Evolutionary conservation across 2,113 vertebrate species (phyloP).

Genomic region (Galemys pyrenaicus): DNA sequence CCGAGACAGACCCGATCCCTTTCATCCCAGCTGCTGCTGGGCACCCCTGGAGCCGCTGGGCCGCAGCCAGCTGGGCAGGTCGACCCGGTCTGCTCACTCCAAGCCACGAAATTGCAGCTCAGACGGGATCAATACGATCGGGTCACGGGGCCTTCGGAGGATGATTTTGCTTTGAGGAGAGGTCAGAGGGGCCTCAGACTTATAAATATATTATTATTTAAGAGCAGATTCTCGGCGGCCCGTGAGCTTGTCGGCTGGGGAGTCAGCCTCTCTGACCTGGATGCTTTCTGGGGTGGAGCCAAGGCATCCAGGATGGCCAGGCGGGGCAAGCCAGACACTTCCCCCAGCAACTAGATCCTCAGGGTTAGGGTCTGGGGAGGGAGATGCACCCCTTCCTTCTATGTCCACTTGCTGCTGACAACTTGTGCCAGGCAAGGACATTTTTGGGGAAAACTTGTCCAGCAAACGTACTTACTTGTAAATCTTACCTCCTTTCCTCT

Average conservation of each 20-base stretch:
- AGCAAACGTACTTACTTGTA: not conserved
- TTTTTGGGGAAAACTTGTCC: not conserved
- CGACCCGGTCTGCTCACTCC: not conserved
- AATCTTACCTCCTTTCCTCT: not conserved
- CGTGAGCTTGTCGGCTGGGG: slow-evolving; percentile 44
- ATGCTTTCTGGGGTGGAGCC: not conserved
- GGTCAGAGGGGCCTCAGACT: slow-evolving; percentile 75
- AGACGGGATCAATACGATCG: slow-evolving; percentile 65
- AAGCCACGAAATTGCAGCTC: slow-evolving; percentile 40
- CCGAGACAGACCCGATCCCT: not conserved
- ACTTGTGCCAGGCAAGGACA: not conserved
- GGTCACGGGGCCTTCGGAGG: slow-evolving; percentile 45
- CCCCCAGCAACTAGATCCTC: not conserved
- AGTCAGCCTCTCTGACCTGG: not conserved
- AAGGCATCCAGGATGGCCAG: not conserved
- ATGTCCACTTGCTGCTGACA: not conserved
- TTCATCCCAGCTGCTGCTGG: not conserved
- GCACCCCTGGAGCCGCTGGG: not conserved
- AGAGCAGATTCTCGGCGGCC: slow-evolving; percentile 61
- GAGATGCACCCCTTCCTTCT: not conserved
- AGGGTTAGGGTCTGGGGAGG: not conserved
- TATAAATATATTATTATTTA: slow-evolving; percentile 76
- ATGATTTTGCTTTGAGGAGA: slow-evolving; percentile 79
- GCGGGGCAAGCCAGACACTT: not conserved
- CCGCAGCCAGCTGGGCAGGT: not conserved